Conservation (phyloP, 2,113 vertebrate species). For the Petrocephalus zakoni region DNA sequence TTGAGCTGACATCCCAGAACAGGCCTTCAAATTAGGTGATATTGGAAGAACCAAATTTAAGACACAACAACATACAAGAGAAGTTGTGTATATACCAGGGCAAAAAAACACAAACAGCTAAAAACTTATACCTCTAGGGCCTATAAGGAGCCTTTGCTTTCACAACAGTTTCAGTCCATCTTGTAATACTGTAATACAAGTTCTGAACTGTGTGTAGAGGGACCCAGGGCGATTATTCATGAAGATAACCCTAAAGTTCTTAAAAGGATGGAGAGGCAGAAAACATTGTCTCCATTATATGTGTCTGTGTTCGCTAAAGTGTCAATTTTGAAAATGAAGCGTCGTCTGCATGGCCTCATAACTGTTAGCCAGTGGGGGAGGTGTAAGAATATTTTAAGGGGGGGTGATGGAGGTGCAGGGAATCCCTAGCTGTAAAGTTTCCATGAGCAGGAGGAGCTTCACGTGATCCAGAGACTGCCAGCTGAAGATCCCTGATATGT, state of each 20-base stretch:
- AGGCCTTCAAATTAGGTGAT: not conserved
- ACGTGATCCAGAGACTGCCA: not conserved
- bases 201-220: not conserved
- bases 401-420: not conserved
- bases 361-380: not conserved
- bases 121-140: not conserved
- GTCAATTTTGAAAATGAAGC: not conserved
- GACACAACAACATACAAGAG: not conserved
- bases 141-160: not conserved
- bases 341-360: not conserved
- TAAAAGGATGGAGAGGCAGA: not conserved
- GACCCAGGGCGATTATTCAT: not conserved
- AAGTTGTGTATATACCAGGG: not conserved
- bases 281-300: not conserved
- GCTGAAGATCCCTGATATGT: not conserved
- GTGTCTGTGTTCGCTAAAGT: not conserved
- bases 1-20: not conserved
- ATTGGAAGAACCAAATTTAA: not conserved
- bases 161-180: not conserved
- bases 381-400: not conserved
- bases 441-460: not conserved
- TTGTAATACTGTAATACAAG: not conserved
- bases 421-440: not conserved
- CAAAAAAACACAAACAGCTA: not conserved
- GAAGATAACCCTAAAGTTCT: not conserved